A percentile compares a stretch with the other conserved stretches of the same genome.
Conservation (phyloP, 2,113 vertebrate species). For the Puffinus mauretanicus region DNA sequence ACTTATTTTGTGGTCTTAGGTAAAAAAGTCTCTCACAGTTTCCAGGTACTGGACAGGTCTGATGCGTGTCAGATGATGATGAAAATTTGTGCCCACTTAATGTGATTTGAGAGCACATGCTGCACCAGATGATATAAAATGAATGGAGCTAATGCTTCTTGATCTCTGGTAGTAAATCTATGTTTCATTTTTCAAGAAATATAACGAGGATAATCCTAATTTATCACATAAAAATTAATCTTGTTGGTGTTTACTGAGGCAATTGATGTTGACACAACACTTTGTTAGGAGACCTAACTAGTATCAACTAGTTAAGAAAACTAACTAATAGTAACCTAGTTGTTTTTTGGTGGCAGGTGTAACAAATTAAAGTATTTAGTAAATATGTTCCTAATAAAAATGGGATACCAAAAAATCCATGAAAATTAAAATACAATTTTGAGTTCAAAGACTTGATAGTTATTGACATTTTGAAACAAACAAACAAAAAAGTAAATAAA, state of each 20-base stretch:
- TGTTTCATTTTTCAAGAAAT: background rate
- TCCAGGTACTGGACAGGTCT: background rate
- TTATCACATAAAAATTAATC: background rate
- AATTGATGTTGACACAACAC: background rate
- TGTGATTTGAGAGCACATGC: background rate
- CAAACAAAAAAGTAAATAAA: background rate
- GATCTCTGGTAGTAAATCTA: background rate
- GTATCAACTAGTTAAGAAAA: background rate
- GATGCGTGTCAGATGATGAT: background rate
- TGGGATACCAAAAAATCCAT: background rate
- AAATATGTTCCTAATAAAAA: background rate
- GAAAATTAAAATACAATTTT: background rate
- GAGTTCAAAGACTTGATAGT: background rate
- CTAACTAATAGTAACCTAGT: background rate
- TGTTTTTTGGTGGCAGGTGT: background rate
- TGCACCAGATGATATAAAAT: background rate
- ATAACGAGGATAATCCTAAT: background rate
- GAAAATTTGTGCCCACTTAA: background rate
- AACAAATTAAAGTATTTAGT: background rate
- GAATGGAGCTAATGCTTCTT: background rate
- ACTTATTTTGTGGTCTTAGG: background rate
- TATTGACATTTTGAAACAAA: background rate
- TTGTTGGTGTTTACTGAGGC: background rate
- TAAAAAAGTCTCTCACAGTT: background rate
- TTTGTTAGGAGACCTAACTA: background rate